phyloP scores from a whole-genome alignment of 2,797 vertebrate species.

The Mormyrops boulengeri region DNA sequence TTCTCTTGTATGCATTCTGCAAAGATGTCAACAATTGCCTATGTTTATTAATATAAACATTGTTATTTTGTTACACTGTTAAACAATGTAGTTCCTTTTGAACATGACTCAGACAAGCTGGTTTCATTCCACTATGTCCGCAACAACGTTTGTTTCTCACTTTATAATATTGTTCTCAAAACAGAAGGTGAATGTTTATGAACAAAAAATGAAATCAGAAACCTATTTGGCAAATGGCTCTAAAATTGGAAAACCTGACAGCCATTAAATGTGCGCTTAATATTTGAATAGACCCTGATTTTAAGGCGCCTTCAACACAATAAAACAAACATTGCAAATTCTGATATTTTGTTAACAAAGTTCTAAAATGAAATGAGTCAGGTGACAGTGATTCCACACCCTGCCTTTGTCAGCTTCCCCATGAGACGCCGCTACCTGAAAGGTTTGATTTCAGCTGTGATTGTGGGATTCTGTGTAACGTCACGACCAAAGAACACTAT shows the following conservation, averaged over 20 bases:
- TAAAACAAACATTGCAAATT: neutral
- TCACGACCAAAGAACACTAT: neutral
- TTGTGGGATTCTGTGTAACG: neutral
- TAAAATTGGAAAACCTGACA: neutral
- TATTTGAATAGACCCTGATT: neutral
- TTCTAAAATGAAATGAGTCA: neutral
- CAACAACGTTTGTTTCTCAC: neutral
- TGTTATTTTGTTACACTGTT: neutral
- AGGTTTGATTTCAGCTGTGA: neutral
- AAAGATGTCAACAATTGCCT: neutral
- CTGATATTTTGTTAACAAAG: neutral
- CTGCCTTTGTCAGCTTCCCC: neutral
- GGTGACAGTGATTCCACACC: neutral
- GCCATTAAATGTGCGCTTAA: neutral
- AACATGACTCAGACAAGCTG: neutral
- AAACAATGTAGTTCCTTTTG: neutral
- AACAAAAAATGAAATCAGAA: neutral
- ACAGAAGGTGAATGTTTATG: neutral
- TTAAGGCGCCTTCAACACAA: neutral
- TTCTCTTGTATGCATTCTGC: neutral
- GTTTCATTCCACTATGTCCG: neutral
- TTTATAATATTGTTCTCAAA: neutral
- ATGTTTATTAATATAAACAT: neutral
- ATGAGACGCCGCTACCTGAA: neutral
- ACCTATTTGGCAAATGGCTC: neutral